A percentile compares a stretch with the other conserved stretches of the same genome.
Evolutionary conservation across 2,113 vertebrate genomes (phyloP).

Genomic region (Nibea coibor): DNA sequence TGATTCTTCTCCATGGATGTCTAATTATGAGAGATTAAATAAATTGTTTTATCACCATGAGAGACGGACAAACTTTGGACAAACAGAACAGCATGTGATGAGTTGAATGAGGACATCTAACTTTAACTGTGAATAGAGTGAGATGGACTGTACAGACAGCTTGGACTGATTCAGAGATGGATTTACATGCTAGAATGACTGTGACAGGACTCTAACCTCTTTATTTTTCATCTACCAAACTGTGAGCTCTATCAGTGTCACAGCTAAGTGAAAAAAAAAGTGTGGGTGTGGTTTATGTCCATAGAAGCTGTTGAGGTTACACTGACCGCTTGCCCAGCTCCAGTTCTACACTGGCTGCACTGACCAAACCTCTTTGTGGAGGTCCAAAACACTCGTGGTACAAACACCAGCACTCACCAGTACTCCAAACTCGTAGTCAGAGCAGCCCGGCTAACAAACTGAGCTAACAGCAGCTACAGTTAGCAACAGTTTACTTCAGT

Average conservation of each 20-base stretch:
- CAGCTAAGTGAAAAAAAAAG: background rate
- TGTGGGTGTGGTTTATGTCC: no score
- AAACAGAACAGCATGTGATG: background rate
- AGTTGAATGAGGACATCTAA: constrained; percentile 4
- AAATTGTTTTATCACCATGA: constrained; percentile 28
- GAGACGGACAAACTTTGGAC: constrained; percentile 20
- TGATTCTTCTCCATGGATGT: constrained; percentile 14
- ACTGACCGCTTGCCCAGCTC: no score
- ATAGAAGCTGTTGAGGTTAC: no score
- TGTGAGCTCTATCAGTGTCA: background rate
- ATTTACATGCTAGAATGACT: background rate
- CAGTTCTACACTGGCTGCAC: no score
- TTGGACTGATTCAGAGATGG: background rate
- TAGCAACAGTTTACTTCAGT: no score
- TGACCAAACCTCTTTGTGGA: no score
- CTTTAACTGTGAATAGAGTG: constrained; percentile 6
- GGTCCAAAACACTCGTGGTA: no score
- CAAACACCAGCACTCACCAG: no score
- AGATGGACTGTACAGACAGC: background rate
- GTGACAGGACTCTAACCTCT: background rate
- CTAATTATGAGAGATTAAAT: background rate
- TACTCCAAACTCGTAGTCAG: no score
- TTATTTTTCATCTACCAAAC: background rate
- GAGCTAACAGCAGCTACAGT: no score
- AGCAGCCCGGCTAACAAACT: no score